Percentiles rank a stretch among this genome's conserved stretches.
These are phyloP conservation scores for Polypterus senegalus DNA, from an alignment of 2,113 vertebrate species.

Conservation along the genomic window DNA sequence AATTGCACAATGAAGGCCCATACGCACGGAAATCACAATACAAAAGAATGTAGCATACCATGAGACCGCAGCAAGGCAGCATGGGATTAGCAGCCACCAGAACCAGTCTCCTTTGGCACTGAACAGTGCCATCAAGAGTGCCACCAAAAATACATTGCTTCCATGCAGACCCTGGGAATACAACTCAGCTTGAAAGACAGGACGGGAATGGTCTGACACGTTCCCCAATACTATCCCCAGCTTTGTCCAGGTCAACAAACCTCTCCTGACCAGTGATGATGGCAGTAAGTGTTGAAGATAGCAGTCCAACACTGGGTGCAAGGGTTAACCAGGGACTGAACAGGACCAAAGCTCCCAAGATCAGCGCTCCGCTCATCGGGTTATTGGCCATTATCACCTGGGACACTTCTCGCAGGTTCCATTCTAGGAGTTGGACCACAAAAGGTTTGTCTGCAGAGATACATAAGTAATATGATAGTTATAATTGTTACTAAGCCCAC, in stretches of 20 bases:
- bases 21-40: too few relatives aligned
- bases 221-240: too few relatives aligned
- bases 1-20: too few relatives aligned
- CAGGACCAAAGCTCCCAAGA: constrained; percentile 40
- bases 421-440: constrained; percentile 41
- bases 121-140: constrained; percentile 47
- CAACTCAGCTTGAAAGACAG: too few relatives aligned
- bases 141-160: constrained; percentile 51
- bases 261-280: constrained; percentile 41
- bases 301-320: constrained; percentile 41
- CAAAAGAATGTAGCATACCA: constrained; percentile 33
- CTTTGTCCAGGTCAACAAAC: too few relatives aligned
- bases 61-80: constrained; percentile 32
- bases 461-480: too few relatives aligned
- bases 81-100: constrained; percentile 50
- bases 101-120: constrained; percentile 51
- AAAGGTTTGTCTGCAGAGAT: constrained; percentile 35
- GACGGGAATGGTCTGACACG: too few relatives aligned
- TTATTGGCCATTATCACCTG: constrained; percentile 52
- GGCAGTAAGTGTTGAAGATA: constrained; percentile 46
- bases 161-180: constrained; percentile 40
- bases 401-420: constrained; percentile 40
- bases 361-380: constrained; percentile 46
- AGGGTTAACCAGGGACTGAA: constrained; percentile 47
- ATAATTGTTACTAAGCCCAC: too few relatives aligned